A percentile compares a stretch with the other conserved stretches of the same genome.
These are phyloP conservation scores for Lonchura striata DNA, from an alignment of 2,113 vertebrate genomes.

Conservation along the genomic window DNA sequence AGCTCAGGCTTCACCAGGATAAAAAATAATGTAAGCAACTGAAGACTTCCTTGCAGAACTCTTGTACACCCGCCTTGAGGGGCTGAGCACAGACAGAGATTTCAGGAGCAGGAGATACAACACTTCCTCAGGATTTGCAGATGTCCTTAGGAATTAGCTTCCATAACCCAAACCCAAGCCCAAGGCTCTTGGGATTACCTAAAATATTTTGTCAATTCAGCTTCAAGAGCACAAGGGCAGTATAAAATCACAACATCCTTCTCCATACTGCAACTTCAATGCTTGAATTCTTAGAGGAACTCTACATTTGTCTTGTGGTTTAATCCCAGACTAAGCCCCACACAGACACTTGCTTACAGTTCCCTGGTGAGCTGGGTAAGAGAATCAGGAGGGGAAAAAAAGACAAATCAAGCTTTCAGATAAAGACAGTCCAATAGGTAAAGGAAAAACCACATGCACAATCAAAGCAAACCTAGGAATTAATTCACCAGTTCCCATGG, in stretches of 20 bases:
- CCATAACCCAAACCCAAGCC: not conserved
- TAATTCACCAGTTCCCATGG: not conserved
- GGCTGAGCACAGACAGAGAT: not conserved
- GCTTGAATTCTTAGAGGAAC: not conserved
- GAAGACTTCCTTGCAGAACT: not conserved
- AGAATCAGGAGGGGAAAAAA: not conserved
- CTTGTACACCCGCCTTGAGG: not conserved
- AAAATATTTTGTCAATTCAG: not conserved
- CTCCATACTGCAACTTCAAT: not conserved
- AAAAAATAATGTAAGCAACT: not conserved
- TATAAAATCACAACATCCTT: not conserved
- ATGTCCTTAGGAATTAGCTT: not conserved
- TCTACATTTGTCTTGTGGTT: not conserved
- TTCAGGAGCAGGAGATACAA: not conserved
- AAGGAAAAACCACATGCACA: not conserved
- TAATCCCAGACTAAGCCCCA: not conserved
- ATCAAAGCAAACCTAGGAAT: not conserved
- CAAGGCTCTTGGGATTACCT: not conserved
- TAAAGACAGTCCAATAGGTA: not conserved
- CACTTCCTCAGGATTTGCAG: not conserved
- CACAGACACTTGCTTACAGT: not conserved
- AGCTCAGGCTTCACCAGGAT: not conserved
- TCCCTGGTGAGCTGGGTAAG: not conserved
- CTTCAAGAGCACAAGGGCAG: not conserved
- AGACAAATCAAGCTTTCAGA: not conserved